Evolutionary conservation across 2,888 invertebrate species (phyloP).

Genomic region (Chironomus riparius): DNA sequence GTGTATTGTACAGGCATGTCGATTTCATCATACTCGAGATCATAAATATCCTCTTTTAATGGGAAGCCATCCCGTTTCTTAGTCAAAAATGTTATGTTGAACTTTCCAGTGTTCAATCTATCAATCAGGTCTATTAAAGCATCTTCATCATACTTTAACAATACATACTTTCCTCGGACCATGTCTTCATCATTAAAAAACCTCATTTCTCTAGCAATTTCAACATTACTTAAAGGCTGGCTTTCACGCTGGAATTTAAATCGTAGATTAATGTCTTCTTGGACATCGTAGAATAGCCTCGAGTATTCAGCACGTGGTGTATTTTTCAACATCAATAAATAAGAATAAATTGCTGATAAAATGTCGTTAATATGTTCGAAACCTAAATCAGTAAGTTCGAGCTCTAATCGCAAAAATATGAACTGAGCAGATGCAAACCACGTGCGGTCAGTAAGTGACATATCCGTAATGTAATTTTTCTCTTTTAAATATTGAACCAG

Average conservation of each 20-base stretch:
- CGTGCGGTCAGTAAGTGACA: constrained; percentile 55
- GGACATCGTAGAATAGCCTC: constrained; percentile 54
- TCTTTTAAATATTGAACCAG: constrained; percentile 64
- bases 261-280: constrained; percentile 64
- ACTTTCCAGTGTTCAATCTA: not conserved
- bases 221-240: constrained; percentile 62
- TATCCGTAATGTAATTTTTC: constrained; percentile 51
- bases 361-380: constrained; percentile 63
- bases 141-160: constrained; percentile 62
- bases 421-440: constrained; percentile 36
- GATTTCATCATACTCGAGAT: constrained; percentile 61
- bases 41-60: constrained; percentile 43
- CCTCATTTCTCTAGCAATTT: constrained; percentile 67
- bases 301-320: constrained; percentile 58
- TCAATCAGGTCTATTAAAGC: not conserved
- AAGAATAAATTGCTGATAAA: constrained; percentile 67
- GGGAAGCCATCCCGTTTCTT: too few species aligned
- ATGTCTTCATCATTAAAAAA: constrained; percentile 69
- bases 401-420: constrained; percentile 60
- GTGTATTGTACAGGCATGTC: constrained; percentile 54
- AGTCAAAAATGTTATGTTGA: not conserved
- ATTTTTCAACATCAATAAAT: constrained; percentile 60
- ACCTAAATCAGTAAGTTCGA: constrained; percentile 71
- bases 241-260: constrained; percentile 63
- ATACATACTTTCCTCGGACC: constrained; percentile 59